Conservation (phyloP, 2,888 invertebrate genomes). For the Stratiomys singularior region DNA sequence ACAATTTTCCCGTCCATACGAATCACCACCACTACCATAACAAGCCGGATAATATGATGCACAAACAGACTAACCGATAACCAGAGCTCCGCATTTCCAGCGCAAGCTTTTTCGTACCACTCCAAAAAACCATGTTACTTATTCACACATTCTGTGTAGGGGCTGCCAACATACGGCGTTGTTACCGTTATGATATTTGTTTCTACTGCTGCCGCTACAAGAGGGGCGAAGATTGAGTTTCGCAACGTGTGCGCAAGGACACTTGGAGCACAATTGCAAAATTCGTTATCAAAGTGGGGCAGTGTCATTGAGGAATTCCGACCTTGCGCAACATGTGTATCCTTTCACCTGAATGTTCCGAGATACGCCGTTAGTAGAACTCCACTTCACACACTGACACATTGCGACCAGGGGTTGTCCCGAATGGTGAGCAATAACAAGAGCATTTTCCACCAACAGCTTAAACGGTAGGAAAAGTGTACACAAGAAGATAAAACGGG, state of each 20-base stretch:
- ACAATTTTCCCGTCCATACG: background rate
- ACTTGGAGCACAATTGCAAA: constrained; percentile 37
- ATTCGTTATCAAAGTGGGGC: constrained; percentile 39
- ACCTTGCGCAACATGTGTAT: constrained; percentile 47
- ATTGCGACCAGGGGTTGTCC: background rate
- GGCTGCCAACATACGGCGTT: background rate
- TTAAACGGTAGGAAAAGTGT: background rate
- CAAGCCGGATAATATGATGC: background rate
- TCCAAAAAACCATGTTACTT: background rate
- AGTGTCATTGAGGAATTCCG: constrained; percentile 43
- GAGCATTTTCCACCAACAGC: background rate
- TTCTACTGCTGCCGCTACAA: background rate
- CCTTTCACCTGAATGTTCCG: constrained; percentile 37
- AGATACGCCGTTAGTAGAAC: background rate
- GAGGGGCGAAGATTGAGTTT: constrained; percentile 5
- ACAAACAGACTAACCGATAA: background rate
- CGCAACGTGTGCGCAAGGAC: constrained; percentile 44
- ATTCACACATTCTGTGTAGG: constrained; percentile 13
- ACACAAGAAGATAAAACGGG: background rate
- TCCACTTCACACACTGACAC: constrained; percentile 20
- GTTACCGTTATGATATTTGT: background rate
- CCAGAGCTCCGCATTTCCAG: constrained; percentile 23
- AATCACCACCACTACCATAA: background rate
- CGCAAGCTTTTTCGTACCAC: constrained; percentile 30
- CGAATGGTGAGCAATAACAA: background rate